phyloP scores from a whole-genome alignment of 1,140 invertebrate genomes.

The Zaprionus ghesquierei region DNA sequence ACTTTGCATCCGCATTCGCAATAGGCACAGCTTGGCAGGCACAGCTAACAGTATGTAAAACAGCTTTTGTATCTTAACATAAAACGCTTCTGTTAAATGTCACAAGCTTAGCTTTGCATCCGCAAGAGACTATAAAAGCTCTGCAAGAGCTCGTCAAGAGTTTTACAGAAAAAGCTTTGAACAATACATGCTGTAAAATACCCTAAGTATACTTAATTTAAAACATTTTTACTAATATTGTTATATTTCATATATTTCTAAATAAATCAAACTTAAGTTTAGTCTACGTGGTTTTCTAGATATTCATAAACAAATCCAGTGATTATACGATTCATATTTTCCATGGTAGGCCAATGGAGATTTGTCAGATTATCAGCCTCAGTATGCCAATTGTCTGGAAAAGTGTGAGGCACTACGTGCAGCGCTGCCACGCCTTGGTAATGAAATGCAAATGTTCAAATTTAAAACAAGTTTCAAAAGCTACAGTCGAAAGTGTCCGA shows the following conservation, averaged over 20 bases:
- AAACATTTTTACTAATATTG: background rate
- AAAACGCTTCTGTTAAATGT: background rate
- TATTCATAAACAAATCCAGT: slow-evolving; percentile 30
- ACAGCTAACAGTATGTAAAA: background rate
- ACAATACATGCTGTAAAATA: background rate
- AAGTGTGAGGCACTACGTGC: slow-evolving; percentile 41
- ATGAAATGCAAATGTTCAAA: background rate
- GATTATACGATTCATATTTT: slow-evolving; percentile 43
- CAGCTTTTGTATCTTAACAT: background rate
- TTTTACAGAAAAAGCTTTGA: background rate
- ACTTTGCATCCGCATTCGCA: slow-evolving; percentile 9
- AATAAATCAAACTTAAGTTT: background rate
- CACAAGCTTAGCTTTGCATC: background rate
- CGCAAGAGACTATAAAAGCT: background rate
- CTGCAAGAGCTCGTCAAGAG: background rate
- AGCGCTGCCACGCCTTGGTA: slow-evolving; percentile 25
- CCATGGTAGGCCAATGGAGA: slow-evolving; percentile 45
- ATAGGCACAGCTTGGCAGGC: slow-evolving; percentile 1
- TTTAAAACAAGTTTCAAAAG: no score
- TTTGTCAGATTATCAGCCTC: slow-evolving; percentile 15
- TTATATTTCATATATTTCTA: background rate
- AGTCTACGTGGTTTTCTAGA: background rate
- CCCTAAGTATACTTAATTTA: background rate
- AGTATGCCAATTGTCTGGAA: slow-evolving; percentile 17
- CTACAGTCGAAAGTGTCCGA: no score